Evolutionary conservation across 2,113 vertebrate genomes (phyloP).

Genomic region (Callipepla californica): DNA sequence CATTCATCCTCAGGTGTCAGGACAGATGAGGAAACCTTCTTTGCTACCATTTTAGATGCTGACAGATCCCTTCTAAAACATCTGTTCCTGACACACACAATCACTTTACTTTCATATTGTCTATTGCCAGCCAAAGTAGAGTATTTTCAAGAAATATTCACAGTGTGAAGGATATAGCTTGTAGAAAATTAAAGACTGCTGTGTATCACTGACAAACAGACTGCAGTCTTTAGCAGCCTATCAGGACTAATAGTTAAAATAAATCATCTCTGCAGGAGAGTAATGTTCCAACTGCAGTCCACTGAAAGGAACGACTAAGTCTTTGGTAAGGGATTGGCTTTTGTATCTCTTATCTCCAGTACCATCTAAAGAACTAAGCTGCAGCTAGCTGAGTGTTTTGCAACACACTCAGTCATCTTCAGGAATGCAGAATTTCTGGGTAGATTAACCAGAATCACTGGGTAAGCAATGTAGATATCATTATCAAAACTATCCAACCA

Average conservation of each 20-base stretch:
- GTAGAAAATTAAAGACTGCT: background rate
- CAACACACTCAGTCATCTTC: background rate
- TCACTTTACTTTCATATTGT: background rate
- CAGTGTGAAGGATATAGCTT: background rate
- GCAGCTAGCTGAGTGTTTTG: background rate
- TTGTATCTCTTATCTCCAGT: background rate
- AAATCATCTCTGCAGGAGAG: background rate
- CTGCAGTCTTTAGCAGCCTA: background rate
- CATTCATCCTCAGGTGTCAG: background rate
- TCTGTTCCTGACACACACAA: background rate
- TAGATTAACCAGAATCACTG: background rate
- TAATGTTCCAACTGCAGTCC: background rate
- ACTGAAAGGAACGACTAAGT: background rate
- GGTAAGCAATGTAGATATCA: background rate
- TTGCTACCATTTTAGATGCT: background rate
- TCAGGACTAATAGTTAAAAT: background rate
- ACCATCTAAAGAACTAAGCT: background rate
- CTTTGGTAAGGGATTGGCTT: background rate
- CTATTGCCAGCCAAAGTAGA: background rate
- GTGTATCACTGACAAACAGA: background rate
- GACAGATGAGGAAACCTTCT: background rate
- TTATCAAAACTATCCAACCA: background rate
- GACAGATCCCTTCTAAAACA: background rate
- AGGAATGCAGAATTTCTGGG: background rate
- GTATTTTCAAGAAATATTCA: background rate